Evolutionary conservation across 2,888 invertebrate genomes (phyloP), one percentile per base, ranked within the genome.

Genomic region (Poecilus cupreus): DNA sequence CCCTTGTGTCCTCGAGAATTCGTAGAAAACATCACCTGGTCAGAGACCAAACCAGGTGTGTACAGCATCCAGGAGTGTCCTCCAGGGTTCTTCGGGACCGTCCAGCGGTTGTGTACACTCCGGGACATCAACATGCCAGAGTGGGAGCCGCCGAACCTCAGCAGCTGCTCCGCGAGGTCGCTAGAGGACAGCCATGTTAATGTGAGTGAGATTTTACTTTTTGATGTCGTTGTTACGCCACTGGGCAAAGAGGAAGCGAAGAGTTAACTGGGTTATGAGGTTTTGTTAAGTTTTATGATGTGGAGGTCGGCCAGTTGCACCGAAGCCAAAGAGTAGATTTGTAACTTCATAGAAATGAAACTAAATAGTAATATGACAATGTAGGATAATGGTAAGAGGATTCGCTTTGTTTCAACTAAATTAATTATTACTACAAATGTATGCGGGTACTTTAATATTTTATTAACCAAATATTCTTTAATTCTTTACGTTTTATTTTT

Each of bases 61-160:
- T 24, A 74, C 11, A 46, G 81, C 57, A 75, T 81, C 8, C 54
- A 57, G 26, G 24, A 43, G 13, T 81, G 81, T 60, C 81, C 81
- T 1, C 88, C 74, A 8, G 24, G 57, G 8, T 89, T 82, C 88
- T 89, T 88, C 68, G 91, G 92, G 0, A 88, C 89, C 39, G 91
- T 91, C 3, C 87, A 88, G 0, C 88, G 94, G 60, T 89, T 91
- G 37, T 94, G 94, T 85, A 90, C 90, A 49, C 91, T 93, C 85
- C 90, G 90, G 39, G 92, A 93, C 85, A 89, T 91, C 13, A 92
- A 92, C 39, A 93, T 92, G 20, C 93, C 95, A 0, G 92, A 92
- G 83, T 96, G 96, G 96, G 91, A 92, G 84, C 88, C 91, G 57
- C 94, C 96, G 0, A 95, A 96, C 87, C 96, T 95, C 87, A 94